These are phyloP conservation scores for Lacanobia oleracea DNA, from an alignment of 2,888 invertebrate genomes.

Conservation along the genomic window DNA sequence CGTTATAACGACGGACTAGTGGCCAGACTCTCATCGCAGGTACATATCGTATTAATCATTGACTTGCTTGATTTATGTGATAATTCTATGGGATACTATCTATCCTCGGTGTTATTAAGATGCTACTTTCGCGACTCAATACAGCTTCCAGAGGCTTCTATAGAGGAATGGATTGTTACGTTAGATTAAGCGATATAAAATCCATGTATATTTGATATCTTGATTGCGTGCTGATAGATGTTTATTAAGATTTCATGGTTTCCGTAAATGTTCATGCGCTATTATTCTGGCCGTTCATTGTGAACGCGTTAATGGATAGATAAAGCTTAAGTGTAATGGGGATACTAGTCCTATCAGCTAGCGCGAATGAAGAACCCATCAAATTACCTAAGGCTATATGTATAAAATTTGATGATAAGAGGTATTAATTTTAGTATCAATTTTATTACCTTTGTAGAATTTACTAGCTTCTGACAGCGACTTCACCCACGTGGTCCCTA, in stretches of 20 bases:
- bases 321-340: conserved; percentile 23
- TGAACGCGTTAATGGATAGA: neutral
- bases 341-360: neutral
- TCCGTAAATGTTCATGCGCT: neutral
- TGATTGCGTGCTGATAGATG: conserved; percentile 18
- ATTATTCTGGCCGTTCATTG: conserved; percentile 24
- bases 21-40: conserved; percentile 79
- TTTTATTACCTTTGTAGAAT: too few species aligned
- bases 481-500: too few species aligned
- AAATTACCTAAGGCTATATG: neutral
- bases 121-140: conserved; percentile 71
- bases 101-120: conserved; percentile 81
- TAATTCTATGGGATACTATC: conserved; percentile 82
- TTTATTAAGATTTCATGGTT: conserved; percentile 33
- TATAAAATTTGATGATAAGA: neutral
- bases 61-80: conserved; percentile 86
- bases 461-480: too few species aligned
- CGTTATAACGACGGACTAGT: conserved; percentile 85
- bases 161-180: conserved; percentile 34
- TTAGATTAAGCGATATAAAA: conserved; percentile 28
- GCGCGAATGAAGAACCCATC: too few species aligned
- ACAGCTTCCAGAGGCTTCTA: conserved; percentile 26
- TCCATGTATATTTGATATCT: conserved; percentile 41
- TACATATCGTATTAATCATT: conserved; percentile 86
- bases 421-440: neutral